phyloP scores from a whole-genome alignment of 2,113 vertebrate genomes.

The Seriola dumerili region DNA sequence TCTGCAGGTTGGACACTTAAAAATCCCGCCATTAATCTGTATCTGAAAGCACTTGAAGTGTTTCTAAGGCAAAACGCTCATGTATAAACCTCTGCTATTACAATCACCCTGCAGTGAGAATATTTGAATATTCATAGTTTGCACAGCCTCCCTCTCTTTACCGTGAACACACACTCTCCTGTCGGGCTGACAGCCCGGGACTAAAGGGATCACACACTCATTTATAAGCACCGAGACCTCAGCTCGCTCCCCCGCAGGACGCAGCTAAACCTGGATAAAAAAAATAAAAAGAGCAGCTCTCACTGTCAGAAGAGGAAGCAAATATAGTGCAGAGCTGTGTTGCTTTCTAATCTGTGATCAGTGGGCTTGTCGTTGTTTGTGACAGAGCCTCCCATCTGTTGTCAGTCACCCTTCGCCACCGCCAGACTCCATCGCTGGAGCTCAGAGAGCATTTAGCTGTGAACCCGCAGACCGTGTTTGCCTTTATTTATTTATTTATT shows the following conservation, averaged over 20 bases:
- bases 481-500: no score
- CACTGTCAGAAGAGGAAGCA: conserved; percentile 19
- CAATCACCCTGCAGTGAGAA: neutral
- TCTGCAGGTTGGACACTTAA: conserved; percentile 30
- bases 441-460: conserved; percentile 30
- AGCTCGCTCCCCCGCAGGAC: conserved; percentile 7
- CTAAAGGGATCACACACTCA: conserved; percentile 31
- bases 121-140: conserved; percentile 6
- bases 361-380: conserved; percentile 36
- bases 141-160: neutral
- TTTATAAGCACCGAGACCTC: conserved; percentile 29
- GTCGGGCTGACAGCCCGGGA: conserved; percentile 24
- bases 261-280: conserved; percentile 33
- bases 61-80: conserved; percentile 1
- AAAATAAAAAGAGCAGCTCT: conserved; percentile 27
- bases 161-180: neutral
- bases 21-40: conserved; percentile 8
- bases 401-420: conserved; percentile 40
- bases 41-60: neutral
- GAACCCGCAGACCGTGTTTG: neutral
- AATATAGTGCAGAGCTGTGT: conserved; percentile 29
- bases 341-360: conserved; percentile 43
- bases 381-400: conserved; percentile 57
- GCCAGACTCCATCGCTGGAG: conserved; percentile 45
- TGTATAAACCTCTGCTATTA: conserved; percentile 2